Conservation (phyloP, 2,888 invertebrate species). For the Cetonia aurata region DNA sequence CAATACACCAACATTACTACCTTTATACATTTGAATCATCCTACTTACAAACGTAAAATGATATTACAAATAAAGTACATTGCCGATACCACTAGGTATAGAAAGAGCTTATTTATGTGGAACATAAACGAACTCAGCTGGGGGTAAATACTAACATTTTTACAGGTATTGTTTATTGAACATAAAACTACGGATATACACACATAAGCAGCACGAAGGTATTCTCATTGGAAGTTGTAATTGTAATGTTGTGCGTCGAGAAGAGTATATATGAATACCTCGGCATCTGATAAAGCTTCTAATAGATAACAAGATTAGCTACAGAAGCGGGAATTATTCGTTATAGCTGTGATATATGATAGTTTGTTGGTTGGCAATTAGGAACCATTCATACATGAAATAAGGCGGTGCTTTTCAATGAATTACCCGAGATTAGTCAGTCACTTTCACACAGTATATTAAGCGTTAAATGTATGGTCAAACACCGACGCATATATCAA, state of each 20-base stretch:
- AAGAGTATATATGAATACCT: not conserved
- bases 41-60: not conserved
- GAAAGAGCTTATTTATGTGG: not conserved
- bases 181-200: slow-evolving; percentile 2
- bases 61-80: not conserved
- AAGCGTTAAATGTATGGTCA: too few species aligned
- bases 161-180: slow-evolving; percentile 6
- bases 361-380: too few species aligned
- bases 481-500: too few species aligned
- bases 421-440: too few species aligned
- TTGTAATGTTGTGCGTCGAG: not conserved
- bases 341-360: too few species aligned
- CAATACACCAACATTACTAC: not conserved
- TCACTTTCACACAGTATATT: too few species aligned
- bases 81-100: not conserved
- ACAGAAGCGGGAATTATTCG: not conserved
- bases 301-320: not conserved
- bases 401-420: too few species aligned
- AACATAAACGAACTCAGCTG: slow-evolving; percentile 8
- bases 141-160: not conserved
- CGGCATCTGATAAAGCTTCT: not conserved
- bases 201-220: not conserved
- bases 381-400: too few species aligned
- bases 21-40: slow-evolving; percentile 2
- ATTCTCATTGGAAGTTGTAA: not conserved